Evolutionary conservation across 35 echinoderm and acorn worm genomes (phyloP), one percentile per base, ranked within the genome.

Genomic region (Amphiura filiformis): DNA sequence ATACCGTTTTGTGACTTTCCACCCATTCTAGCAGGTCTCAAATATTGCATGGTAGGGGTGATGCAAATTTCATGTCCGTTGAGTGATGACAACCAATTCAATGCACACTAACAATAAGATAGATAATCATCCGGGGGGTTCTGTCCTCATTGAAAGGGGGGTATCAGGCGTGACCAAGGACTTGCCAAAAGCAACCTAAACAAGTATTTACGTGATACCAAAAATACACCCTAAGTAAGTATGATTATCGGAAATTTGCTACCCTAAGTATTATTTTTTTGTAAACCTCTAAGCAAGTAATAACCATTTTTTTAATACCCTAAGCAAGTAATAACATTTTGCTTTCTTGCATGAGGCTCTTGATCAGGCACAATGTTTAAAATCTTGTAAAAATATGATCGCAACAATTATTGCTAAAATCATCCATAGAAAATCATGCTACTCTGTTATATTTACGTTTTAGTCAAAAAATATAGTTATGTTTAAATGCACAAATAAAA

Each of bases 141-240:
- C 28, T 70, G 61, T 70, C 61, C 61, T 70, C 61, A 70, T 70
- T 70, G 61, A 70, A 80, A 80, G 38, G 34, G 78, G 78, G 78
- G 78, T 80, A n/a, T 80, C 34, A 80, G 3, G 31, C 17, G 78
- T 80, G 78, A 80, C 78, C 78, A 80, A 80, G 26, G 38, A 39
- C 78, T 80, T 80, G 78, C 78, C 78, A 80, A 37, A 80, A 80
- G 75, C 75, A 80, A 13, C 34, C 78, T 34, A 80, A 80, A 80
- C 78, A 80, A 80, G 34, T 80, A 80, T 80, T 80, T 80, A 80
- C 12, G 12, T 76, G 17, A 80, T 80, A 23, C 61, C 7, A 70
- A 70, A 70, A 70, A 70, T 70, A 70, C 61, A 70, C 61, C 61
- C 61, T 70, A 70, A 70, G 26, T n/a, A 15, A 70, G 61, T n/a